Evolutionary conservation across 2,797 vertebrate species (phyloP).

Genomic region (Enteromius afrohamiltoni): DNA sequence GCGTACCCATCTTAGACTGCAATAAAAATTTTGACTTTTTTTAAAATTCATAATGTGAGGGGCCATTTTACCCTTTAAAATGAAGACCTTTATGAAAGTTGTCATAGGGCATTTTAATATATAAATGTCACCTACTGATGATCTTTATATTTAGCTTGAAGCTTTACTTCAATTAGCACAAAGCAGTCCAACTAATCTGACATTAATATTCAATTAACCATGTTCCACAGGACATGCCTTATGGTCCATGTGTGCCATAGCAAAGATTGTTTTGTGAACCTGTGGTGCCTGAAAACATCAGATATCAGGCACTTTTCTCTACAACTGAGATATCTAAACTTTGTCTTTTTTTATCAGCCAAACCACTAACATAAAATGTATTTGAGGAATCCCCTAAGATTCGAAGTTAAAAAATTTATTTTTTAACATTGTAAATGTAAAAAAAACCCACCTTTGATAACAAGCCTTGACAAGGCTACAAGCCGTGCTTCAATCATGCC

Average conservation of each 20-base stretch:
- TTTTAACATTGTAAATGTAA: neutral
- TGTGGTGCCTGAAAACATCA: neutral
- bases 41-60: neutral
- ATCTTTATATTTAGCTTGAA: conserved; percentile 20
- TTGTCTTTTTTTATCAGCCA: neutral
- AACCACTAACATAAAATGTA: neutral
- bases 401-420: neutral
- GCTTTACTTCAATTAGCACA: conserved; percentile 15
- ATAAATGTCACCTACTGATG: neutral
- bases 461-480: no score
- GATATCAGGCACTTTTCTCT: neutral
- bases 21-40: neutral
- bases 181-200: neutral
- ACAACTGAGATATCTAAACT: neutral
- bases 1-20: conserved; percentile 18
- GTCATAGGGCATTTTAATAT: neutral
- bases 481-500: neutral
- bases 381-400: neutral
- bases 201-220: conserved; percentile 27
- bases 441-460: no score
- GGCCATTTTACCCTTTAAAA: neutral
- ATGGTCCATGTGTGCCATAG: neutral
- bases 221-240: neutral
- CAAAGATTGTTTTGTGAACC: neutral
- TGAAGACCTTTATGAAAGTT: conserved; percentile 1